Percentiles rank a stretch among this genome's conserved stretches.
Conservation (phyloP, 2,888 invertebrate genomes). For the Lochmaea capreae region DNA sequence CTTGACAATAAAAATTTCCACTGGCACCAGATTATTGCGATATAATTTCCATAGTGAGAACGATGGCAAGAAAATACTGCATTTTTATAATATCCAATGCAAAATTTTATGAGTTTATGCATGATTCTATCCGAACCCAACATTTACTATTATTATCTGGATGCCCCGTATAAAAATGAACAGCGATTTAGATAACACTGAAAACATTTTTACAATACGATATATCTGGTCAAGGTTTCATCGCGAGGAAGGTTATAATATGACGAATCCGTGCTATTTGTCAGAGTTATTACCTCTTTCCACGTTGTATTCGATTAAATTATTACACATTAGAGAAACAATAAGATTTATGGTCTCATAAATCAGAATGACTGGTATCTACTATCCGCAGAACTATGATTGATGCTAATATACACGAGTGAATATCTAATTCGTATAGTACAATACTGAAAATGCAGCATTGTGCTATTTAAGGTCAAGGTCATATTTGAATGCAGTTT, state of each 20-base stretch:
- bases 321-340: conserved; percentile 14
- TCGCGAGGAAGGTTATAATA: neutral
- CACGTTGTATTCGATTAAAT: neutral
- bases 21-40: no score
- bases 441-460: neutral
- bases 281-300: neutral
- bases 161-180: no score
- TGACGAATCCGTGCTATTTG: neutral
- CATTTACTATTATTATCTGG: no score
- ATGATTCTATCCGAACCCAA: no score
- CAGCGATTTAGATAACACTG: no score
- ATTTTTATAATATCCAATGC: no score
- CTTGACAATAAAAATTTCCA: no score
- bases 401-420: conserved; percentile 3
- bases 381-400: neutral
- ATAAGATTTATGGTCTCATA: conserved; percentile 14
- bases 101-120: no score
- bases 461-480: neutral
- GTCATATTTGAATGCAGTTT: neutral
- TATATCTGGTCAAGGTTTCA: neutral
- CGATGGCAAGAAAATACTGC: no score
- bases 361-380: conserved; percentile 11
- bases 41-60: no score
- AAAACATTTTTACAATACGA: no score
- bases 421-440: neutral